A percentile compares a stretch with the other conserved stretches of the same genome.
These are phyloP conservation scores for Thera obeliscata DNA, from an alignment of 2,888 invertebrate species.

Conservation along the genomic window DNA sequence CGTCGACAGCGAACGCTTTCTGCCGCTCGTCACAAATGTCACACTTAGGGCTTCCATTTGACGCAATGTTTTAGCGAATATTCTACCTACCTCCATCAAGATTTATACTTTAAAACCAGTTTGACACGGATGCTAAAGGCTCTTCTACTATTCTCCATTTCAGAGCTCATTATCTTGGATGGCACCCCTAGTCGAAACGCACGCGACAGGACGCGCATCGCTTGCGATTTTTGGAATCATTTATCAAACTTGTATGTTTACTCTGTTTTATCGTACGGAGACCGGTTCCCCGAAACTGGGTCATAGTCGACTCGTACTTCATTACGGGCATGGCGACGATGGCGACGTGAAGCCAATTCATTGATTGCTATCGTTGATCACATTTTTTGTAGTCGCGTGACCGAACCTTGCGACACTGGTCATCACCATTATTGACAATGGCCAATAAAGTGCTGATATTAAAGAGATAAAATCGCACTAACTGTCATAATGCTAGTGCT, in stretches of 20 bases:
- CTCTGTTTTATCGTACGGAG: conserved; percentile 52
- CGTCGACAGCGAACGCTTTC: conserved; percentile 44
- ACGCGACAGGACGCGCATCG: conserved; percentile 42
- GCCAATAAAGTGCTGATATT: conserved; percentile 49
- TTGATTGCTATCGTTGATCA: conserved; percentile 47
- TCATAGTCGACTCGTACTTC: conserved; percentile 48
- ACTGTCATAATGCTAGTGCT: conserved; percentile 32
- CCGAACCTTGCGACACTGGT: conserved; percentile 40
- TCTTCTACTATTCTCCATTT: conserved; percentile 23
- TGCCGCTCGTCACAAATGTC: conserved; percentile 32
- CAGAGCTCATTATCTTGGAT: conserved; percentile 30
- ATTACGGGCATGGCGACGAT: conserved; percentile 47
- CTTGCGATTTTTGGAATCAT: conserved; percentile 59
- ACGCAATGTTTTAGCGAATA: conserved; percentile 8
- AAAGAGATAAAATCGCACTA: conserved; percentile 43
- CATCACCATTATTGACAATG: conserved; percentile 50
- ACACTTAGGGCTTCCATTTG: conserved; percentile 31
- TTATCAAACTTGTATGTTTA: conserved; percentile 60
- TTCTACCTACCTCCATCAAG: conserved; percentile 10
- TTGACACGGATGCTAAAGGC: conserved; percentile 24
- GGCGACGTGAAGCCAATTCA: conserved; percentile 48
- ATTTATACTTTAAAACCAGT: conserved; percentile 21
- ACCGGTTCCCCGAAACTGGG: conserved; percentile 55
- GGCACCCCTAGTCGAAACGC: conserved; percentile 31
- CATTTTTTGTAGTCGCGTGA: conserved; percentile 49